Conservation (phyloP, 2,888 invertebrate species). For the Julus scandinavius region DNA sequence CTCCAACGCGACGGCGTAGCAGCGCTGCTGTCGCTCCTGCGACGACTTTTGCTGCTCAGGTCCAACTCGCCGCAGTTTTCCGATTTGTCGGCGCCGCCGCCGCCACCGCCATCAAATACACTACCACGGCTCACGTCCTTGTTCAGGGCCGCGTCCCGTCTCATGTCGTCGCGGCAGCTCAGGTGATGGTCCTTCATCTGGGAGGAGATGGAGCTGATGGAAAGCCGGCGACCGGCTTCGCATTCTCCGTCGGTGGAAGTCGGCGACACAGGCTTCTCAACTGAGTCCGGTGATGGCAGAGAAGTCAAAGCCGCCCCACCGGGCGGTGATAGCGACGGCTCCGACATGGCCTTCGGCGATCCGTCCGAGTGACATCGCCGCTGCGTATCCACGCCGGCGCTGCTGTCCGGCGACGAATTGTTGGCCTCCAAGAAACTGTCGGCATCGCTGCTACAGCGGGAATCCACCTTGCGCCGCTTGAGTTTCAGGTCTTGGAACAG, state of each 20-base stretch:
- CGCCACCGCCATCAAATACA: constrained; percentile 64
- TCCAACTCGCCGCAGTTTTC: constrained; percentile 53
- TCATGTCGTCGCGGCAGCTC: constrained; percentile 46
- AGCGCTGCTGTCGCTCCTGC: constrained; percentile 51
- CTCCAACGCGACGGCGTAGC: constrained; percentile 52
- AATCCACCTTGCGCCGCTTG: constrained; percentile 97
- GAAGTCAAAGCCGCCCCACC: background rate
- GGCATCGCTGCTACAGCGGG: constrained; percentile 95
- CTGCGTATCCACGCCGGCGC: constrained; percentile 55
- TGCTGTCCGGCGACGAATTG: constrained; percentile 82
- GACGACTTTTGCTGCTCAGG: constrained; percentile 31
- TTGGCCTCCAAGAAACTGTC: constrained; percentile 94
- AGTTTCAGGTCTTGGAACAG: constrained; percentile 98
- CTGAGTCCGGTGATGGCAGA: constrained; percentile 64
- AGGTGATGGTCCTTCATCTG: constrained; percentile 2
- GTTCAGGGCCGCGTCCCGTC: constrained; percentile 48
- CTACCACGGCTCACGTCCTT: constrained; percentile 61
- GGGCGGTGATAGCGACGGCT: constrained; percentile 56
- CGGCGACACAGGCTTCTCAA: constrained; percentile 70
- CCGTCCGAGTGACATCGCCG: constrained; percentile 55
- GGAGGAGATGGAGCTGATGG: background rate
- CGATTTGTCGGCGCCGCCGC: constrained; percentile 61
- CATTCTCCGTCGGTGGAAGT: constrained; percentile 65
- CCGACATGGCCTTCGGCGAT: constrained; percentile 57
- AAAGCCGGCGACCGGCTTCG: constrained; percentile 62